Conservation (phyloP, 2,888 invertebrate genomes). For the Drosophila paramelanica region DNA sequence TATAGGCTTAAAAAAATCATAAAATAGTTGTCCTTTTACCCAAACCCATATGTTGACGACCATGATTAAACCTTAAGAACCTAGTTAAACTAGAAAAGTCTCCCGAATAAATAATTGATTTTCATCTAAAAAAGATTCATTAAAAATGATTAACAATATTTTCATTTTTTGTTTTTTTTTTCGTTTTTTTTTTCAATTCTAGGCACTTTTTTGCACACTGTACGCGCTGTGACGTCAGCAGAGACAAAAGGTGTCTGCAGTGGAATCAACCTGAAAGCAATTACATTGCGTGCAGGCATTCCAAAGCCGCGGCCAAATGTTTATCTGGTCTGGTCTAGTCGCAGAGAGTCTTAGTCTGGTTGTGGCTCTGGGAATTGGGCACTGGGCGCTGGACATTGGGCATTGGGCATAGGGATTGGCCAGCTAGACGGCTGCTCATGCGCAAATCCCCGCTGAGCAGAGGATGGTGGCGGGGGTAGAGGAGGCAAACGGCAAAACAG, state of each 20-base stretch:
- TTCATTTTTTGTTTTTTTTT: no score
- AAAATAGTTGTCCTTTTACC: no score
- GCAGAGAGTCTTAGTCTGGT: conserved; percentile 8
- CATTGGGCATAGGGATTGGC: conserved; percentile 22
- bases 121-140: no score
- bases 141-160: no score
- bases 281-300: conserved; percentile 72
- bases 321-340: conserved; percentile 51
- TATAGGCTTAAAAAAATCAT: no score
- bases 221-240: conserved; percentile 43
- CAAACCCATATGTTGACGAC: no score
- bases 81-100: no score
- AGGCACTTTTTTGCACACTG: conserved; percentile 25
- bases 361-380: conserved; percentile 10
- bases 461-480: not conserved
- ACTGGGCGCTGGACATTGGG: conserved; percentile 1
- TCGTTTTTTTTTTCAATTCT: not conserved
- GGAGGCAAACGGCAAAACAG: conserved; percentile 34
- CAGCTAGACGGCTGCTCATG: conserved; percentile 25
- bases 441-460: conserved; percentile 47
- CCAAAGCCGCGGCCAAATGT: conserved; percentile 36
- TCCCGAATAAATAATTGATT: no score
- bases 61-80: no score
- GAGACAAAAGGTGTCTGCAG: conserved; percentile 36
- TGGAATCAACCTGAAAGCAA: conserved; percentile 43